Conservation (phyloP, 2,113 vertebrate genomes). For the Sciurus niger region DNA sequence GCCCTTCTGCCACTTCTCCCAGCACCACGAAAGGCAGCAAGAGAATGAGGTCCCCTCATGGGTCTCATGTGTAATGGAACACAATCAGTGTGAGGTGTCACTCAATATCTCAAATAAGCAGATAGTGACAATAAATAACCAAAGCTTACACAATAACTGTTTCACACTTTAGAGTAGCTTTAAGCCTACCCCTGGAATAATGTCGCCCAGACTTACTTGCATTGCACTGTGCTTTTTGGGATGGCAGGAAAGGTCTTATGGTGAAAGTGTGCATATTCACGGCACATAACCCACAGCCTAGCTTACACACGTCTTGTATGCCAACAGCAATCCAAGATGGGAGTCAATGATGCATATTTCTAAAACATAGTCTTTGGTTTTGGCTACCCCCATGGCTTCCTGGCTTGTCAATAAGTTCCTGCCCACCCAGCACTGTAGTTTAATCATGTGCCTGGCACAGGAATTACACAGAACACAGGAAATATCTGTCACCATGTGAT, state of each 20-base stretch:
- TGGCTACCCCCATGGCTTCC: neutral
- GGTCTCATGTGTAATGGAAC: neutral
- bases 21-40: neutral
- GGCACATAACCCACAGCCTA: neutral
- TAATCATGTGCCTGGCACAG: neutral
- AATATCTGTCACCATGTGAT: neutral
- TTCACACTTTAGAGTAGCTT: neutral
- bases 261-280: neutral
- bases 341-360: neutral
- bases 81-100: neutral
- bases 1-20: neutral
- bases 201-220: neutral
- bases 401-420: neutral
- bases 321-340: neutral
- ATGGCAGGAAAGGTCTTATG: neutral
- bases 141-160: neutral
- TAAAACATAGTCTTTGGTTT: neutral
- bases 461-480: conserved; percentile 15
- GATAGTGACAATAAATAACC: neutral
- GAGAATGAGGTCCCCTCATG: neutral
- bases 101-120: conserved; percentile 18
- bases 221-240: neutral
- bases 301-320: neutral
- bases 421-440: neutral
- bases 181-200: neutral